Evolutionary conservation across 2,797 vertebrate genomes (phyloP), one percentile per base, ranked within the genome.

Genomic region (Denticeps clupeoides): DNA sequence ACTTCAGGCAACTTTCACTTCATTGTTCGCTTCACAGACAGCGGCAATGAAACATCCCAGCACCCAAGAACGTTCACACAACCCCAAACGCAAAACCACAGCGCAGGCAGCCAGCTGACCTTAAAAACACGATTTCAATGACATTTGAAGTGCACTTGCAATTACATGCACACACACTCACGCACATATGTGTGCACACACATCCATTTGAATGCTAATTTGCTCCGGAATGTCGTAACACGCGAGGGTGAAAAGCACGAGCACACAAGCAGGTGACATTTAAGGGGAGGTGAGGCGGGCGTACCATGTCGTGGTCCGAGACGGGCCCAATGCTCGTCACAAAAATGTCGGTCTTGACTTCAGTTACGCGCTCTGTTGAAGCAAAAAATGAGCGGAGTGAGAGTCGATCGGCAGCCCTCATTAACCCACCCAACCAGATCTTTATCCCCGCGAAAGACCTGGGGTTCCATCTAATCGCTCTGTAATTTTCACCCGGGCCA

Each of bases 311-410:
- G 38, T 98, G 94, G 81, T 99, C 93, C 47, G 95, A 99, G 70
- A 99, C 95, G 1, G 95, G 95, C 59, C 95, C 95, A 48, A 99
- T 97, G 59, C 95, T 99, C 71, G 95, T 99, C 82, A 99, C 95
- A 49, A 97, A 99, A 85, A 99, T 98, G 82, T 99, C 93, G 65
- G 95, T 99, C 89, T 97, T 97, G 82, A 99, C 95, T 85, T 95
- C 92, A 25, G 95, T 99, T 85, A 99, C 91, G 73, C 95, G 93
- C 89, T 99, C 95, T 99, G 89, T 82, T 87, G 89, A 85, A 90
- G 85, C 84, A 93, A 78, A 78, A 93, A 90, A 93, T 91, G 81
- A 81, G 69, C 72, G 87, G 70, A 83, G 80, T 92, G 76, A 93
- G 79, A 83, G 72, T 77, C 76, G 82, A 80, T 85, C 81, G 82